phyloP scores from a whole-genome alignment of 1,140 invertebrate genomes.

The Nymphalis io region DNA sequence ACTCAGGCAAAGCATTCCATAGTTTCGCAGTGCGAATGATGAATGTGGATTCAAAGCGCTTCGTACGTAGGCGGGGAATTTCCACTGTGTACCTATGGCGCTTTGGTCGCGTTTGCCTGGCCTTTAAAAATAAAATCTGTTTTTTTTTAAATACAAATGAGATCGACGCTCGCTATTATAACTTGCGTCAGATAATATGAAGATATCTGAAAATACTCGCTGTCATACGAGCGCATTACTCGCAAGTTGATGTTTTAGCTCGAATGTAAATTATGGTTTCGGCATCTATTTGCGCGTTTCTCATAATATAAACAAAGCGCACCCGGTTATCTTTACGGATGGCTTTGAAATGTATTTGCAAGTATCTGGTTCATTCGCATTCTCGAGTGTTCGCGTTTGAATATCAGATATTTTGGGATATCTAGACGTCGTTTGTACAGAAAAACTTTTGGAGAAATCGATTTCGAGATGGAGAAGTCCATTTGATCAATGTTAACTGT shows the following conservation, averaged over 20 bases:
- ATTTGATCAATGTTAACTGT: background rate
- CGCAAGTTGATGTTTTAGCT: background rate
- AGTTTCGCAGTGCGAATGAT: too few relatives aligned
- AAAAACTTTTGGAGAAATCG: background rate
- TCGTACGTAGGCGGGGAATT: too few relatives aligned
- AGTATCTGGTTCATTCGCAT: background rate
- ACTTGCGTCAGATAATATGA: background rate
- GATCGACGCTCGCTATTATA: background rate
- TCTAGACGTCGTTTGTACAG: background rate
- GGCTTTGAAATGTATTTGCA: background rate
- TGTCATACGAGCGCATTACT: conserved; percentile 21
- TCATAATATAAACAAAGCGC: conserved; percentile 3
- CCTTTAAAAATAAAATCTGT: too few relatives aligned
- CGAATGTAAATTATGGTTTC: conserved; percentile 27
- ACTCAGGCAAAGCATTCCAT: too few relatives aligned
- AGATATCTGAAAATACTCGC: conserved; percentile 29
- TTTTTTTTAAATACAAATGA: too few relatives aligned
- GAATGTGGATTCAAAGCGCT: too few relatives aligned
- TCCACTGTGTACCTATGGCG: too few relatives aligned
- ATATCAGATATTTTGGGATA: background rate
- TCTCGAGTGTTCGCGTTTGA: conserved; percentile 6
- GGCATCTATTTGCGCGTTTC: conserved; percentile 25
- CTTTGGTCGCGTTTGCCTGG: too few relatives aligned
- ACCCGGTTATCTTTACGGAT: background rate
- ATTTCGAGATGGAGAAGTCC: too few relatives aligned